Base-by-base conservation (phyloP, 2,888 invertebrate species). In the Margaritifera margaritifera region DNA sequence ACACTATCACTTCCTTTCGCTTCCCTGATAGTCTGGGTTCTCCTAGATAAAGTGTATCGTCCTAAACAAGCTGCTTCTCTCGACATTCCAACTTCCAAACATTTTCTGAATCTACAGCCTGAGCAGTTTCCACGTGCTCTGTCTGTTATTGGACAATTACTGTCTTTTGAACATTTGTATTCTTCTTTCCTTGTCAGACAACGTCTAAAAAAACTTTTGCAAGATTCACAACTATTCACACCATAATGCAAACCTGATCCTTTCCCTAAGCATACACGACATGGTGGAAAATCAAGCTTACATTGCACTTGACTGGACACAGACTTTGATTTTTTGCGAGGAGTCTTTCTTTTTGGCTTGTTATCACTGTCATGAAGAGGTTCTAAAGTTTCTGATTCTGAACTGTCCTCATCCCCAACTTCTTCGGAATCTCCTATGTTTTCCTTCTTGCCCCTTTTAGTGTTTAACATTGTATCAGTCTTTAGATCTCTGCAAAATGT, bases 191-290 rank as follows among this genome's bases (percentile, higher is more conserved):
- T 56, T 1, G 77, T 77, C 51, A 77, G 61, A 66, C 77, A 77
- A n/a, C 77, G 53, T 59, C 77, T 56, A 50, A 74, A 77, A 54
- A 77, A 77, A 50, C 73, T 73, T 61, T 77, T 77, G 62, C 77
- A 77, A 1, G 74, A 74, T 55, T 77, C 77, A 58, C 77, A 77
- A 61, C 77, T 77, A 53, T 77, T 77, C 51, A 77, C 77, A 27
- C 77, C 77, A 68, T 77, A 77, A 66, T 77, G 77, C 24, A 77
- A 55, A 19, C 77, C 77, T n/a, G 77, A 74, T 8, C 77, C 77
- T 54, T 64, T 63, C 6, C 77, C 77, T 20, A 69, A 42, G 64
- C 77, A 77, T 6, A 77, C 72, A 27, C 66, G 68, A 66, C 77
- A 77, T 20, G 77, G 74, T 15, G 77, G 77, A 58, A 77, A 77